Evolutionary conservation across 2,888 invertebrate genomes (phyloP).

Genomic region (Lithophane ornitopus): DNA sequence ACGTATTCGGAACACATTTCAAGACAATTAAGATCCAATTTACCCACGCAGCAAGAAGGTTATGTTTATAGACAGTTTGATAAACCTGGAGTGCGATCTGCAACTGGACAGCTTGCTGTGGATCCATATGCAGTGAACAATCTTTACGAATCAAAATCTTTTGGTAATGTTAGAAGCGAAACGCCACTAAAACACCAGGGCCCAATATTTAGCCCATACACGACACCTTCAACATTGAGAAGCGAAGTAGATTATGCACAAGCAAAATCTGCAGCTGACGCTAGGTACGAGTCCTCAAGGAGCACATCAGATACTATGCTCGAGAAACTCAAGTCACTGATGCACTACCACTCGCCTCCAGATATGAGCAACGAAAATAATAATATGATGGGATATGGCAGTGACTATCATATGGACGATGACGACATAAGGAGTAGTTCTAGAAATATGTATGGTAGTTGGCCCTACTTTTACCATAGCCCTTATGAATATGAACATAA

Average conservation of each 20-base stretch:
- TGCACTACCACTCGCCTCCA: slow-evolving; percentile 73
- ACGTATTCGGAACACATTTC: slow-evolving; percentile 67
- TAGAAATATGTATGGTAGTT: slow-evolving; percentile 74
- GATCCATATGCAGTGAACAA: slow-evolving; percentile 41
- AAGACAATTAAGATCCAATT: slow-evolving; percentile 71
- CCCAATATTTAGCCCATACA: slow-evolving; percentile 35
- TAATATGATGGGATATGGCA: slow-evolving; percentile 46
- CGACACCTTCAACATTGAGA: slow-evolving; percentile 42
- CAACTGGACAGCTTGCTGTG: slow-evolving; percentile 47
- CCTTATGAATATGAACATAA: slow-evolving; percentile 79
- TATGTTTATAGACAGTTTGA: slow-evolving; percentile 74
- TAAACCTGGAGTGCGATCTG: slow-evolving; percentile 63
- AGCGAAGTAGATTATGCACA: slow-evolving; percentile 68
- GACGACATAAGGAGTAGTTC: slow-evolving; percentile 81
- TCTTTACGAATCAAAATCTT: slow-evolving; percentile 32
- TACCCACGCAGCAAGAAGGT: slow-evolving; percentile 67
- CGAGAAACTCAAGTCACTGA: slow-evolving; percentile 73
- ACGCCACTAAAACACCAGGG: slow-evolving; percentile 25
- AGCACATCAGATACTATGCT: slow-evolving; percentile 70
- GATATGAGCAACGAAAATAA: slow-evolving; percentile 55
- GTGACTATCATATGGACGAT: slow-evolving; percentile 77
- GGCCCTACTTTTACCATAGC: slow-evolving; percentile 80
- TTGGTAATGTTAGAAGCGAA: slow-evolving; percentile 37
- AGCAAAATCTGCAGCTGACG: slow-evolving; percentile 69
- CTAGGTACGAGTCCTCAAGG: slow-evolving; percentile 72